Evolutionary conservation across 2,113 vertebrate species (phyloP).

Genomic region (Heterotis niloticus): DNA sequence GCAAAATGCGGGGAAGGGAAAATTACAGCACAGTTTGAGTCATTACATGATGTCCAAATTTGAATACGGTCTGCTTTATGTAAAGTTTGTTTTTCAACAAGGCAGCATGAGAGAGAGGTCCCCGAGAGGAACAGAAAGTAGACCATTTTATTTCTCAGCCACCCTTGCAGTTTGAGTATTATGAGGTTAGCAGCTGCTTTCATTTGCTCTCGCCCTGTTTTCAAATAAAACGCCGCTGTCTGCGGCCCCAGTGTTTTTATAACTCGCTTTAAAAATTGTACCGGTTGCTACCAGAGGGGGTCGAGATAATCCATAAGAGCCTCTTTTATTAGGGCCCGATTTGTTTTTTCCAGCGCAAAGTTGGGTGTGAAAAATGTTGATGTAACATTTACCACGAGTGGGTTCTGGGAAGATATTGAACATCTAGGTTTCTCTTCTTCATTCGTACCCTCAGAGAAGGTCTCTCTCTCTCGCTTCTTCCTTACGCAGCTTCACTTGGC

Average conservation of each 20-base stretch:
- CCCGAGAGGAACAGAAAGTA: background rate
- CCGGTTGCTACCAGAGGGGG: background rate
- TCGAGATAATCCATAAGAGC: background rate
- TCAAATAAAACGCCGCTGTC: background rate
- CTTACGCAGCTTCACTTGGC: background rate
- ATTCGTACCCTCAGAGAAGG: background rate
- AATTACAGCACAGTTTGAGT: background rate
- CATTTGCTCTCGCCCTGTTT: background rate
- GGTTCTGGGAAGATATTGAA: slow-evolving; percentile 13
- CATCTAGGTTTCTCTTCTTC: background rate
- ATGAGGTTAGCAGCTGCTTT: background rate
- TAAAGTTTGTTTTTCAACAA: background rate
- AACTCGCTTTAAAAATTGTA: background rate
- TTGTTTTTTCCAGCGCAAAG: background rate
- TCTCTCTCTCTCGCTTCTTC: background rate
- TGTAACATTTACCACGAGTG: background rate
- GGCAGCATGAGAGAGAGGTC: background rate
- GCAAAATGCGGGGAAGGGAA: background rate
- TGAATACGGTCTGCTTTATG: background rate
- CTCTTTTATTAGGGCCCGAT: background rate
- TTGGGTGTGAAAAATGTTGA: background rate
- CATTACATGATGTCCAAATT: background rate
- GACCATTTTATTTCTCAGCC: background rate
- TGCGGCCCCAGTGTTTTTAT: slow-evolving; percentile 8
- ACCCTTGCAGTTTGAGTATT: background rate